Conservation (phyloP, 2,888 invertebrate species). For the Drosophila planitibia region DNA sequence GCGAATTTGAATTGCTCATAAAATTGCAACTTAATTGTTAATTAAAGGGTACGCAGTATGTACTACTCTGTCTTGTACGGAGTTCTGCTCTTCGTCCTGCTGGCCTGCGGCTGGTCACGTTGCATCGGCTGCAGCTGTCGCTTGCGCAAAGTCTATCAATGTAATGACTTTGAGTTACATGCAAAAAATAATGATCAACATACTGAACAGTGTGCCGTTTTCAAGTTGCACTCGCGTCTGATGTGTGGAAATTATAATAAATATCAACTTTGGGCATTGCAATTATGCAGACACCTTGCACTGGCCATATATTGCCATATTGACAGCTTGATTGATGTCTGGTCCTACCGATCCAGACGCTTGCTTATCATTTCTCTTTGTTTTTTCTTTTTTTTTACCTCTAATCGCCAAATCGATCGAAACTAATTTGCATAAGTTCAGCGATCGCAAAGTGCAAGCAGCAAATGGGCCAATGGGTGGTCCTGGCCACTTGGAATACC, state of each 20-base stretch:
- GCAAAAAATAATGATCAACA: constrained; percentile 46
- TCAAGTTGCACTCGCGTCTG: constrained; percentile 28
- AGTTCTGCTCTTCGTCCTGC: constrained; percentile 8
- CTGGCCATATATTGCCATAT: constrained; percentile 60
- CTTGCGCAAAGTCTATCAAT: constrained; percentile 67
- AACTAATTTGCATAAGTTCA: constrained; percentile 58
- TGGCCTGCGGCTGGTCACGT: constrained; percentile 56
- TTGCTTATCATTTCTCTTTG: constrained; percentile 50
- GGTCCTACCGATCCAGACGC: constrained; percentile 27
- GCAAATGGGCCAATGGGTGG: constrained; percentile 60
- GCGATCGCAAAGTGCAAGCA: constrained; percentile 22
- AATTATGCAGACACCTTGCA: constrained; percentile 77
- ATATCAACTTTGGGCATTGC: constrained; percentile 65
- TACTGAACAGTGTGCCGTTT: constrained; percentile 30
- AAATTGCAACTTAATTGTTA: constrained; percentile 79
- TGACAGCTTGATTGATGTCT: constrained; percentile 76
- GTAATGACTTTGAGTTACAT: constrained; percentile 64
- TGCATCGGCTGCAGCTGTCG: constrained; percentile 42
- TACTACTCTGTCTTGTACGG: constrained; percentile 4
- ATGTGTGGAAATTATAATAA: constrained; percentile 80
- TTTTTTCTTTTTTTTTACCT: constrained; percentile 11
- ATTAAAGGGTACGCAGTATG: constrained; percentile 68
- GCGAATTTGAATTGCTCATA: constrained; percentile 62
- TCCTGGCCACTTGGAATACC: constrained; percentile 53
- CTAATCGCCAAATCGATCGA: constrained; percentile 58